phyloP scores from a whole-genome alignment of 1,140 invertebrate species.

The Apis cerana region DNA sequence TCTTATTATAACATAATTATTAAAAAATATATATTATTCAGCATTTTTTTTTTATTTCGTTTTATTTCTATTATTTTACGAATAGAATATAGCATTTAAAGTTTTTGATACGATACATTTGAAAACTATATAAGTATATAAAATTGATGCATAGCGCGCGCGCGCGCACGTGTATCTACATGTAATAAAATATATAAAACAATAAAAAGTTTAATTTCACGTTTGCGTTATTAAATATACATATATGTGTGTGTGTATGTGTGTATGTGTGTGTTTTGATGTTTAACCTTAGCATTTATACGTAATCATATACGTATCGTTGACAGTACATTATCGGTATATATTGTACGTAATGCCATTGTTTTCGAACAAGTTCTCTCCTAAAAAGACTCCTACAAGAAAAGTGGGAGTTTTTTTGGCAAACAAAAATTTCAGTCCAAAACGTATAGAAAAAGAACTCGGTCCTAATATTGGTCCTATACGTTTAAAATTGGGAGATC shows the following conservation, averaged over 20 bases:
- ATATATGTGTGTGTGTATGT: too few relatives aligned
- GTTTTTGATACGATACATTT: background rate
- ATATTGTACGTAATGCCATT: slow-evolving; percentile 64
- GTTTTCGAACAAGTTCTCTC: slow-evolving; percentile 71
- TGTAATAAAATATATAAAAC: too few relatives aligned
- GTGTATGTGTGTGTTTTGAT: background rate
- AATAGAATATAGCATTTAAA: background rate
- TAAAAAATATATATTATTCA: background rate
- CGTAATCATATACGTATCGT: background rate
- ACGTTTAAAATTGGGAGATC: slow-evolving; percentile 83
- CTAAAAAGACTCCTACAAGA: slow-evolving; percentile 62
- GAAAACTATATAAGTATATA: background rate
- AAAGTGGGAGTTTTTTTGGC: slow-evolving; percentile 80
- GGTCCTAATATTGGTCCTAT: slow-evolving; percentile 83
- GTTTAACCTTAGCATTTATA: background rate
- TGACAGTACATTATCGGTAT: background rate
- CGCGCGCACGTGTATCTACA: too few relatives aligned
- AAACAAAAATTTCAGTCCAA: slow-evolving; percentile 83
- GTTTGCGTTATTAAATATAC: too few relatives aligned
- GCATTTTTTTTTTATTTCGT: background rate
- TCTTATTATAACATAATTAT: background rate
- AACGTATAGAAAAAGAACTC: slow-evolving; percentile 83
- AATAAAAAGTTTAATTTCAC: background rate
- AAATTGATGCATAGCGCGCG: too few relatives aligned
- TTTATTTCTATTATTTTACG: background rate